A percentile compares a stretch with the other conserved stretches of the same genome.
Evolutionary conservation across 2,797 vertebrate genomes (phyloP).

Genomic region (Microctenopoma steveboyesi): DNA sequence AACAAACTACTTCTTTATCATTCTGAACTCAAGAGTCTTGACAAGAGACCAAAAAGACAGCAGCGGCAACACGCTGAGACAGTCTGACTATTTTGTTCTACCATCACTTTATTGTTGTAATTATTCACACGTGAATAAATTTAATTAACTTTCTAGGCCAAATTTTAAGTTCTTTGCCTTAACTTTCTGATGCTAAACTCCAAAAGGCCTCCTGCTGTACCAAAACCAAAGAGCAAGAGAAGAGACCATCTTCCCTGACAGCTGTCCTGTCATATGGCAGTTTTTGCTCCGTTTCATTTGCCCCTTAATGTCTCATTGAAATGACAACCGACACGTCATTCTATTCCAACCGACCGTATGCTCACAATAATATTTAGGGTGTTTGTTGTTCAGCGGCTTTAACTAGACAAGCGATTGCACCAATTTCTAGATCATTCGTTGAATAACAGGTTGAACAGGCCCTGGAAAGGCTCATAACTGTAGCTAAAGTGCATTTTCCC

Average conservation of each 20-base stretch:
- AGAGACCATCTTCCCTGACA: conserved; percentile 61
- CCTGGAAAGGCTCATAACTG: neutral
- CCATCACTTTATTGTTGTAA: conserved; percentile 47
- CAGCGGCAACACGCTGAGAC: conserved; percentile 24
- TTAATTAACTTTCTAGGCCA: conserved; percentile 63
- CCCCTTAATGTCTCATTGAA: conserved; percentile 57
- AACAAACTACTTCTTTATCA: conserved; percentile 38
- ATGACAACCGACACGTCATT: conserved; percentile 51
- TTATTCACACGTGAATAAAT: conserved; percentile 52
- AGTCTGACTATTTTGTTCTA: conserved; percentile 33
- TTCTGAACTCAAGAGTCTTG: conserved; percentile 35
- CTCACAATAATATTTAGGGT: conserved; percentile 2
- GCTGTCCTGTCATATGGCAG: conserved; percentile 73
- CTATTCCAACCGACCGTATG: conserved; percentile 35
- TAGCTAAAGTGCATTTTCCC: neutral
- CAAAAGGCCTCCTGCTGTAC: conserved; percentile 47
- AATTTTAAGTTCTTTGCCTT: conserved; percentile 43
- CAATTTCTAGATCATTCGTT: neutral
- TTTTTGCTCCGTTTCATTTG: conserved; percentile 58
- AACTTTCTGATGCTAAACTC: conserved; percentile 43
- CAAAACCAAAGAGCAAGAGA: conserved; percentile 52
- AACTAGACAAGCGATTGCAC: neutral
- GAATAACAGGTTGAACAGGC: neutral
- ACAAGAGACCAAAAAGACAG: conserved; percentile 30
- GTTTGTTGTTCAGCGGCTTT: conserved; percentile 16